Base-by-base conservation (phyloP, 1,140 invertebrate genomes). In the Acromyrmex echinatior region DNA sequence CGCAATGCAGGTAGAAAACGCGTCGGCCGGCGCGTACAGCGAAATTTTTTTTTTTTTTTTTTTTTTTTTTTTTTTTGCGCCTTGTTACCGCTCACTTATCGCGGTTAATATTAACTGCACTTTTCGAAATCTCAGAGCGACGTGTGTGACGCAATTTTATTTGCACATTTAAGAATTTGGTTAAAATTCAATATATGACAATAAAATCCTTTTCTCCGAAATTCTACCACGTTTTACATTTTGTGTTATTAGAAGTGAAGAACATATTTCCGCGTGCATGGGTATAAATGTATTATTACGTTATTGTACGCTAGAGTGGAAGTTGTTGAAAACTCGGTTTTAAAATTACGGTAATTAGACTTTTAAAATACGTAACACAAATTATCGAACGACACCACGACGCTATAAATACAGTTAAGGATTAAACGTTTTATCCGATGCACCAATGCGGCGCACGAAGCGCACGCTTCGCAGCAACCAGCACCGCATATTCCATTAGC, bases 401-500 rank as follows among this genome's bases (percentile, higher is more conserved):
- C 7, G 68, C 25, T 82, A 49, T 58, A 73, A 60, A 62, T 74
- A 73, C 56, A 39, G 3, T 62, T 70, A 74, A 62, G 56, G 45
- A 60, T 74, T 28, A 45, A 86, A 65, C 66, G 49, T 82, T 74
- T 82, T 56, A 81, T n/a, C 68, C 68, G 68, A 74, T 74, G 31
- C 77, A 56, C 86, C 85, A 89, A 87, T 87, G 88, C 86, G 70
- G 65, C 49, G 58, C 77, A 68, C 73, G 88, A 66, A 77, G 70
- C 35, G 88, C 60, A 58, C 85, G 49, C 66, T 60, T 60, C 60
- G 60, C 87, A 77, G 73, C 35, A 39, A 60, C 56, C 86, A 78
- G 84, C 80, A 71, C 66, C 90, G 86, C 21, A 51, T 45, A 87
- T 91, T 86, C 82, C 86, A 91, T 91, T 91, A 89, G 86, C 89